Conservation (phyloP, 2,888 invertebrate species). For the Lasioglossum calceatum region DNA sequence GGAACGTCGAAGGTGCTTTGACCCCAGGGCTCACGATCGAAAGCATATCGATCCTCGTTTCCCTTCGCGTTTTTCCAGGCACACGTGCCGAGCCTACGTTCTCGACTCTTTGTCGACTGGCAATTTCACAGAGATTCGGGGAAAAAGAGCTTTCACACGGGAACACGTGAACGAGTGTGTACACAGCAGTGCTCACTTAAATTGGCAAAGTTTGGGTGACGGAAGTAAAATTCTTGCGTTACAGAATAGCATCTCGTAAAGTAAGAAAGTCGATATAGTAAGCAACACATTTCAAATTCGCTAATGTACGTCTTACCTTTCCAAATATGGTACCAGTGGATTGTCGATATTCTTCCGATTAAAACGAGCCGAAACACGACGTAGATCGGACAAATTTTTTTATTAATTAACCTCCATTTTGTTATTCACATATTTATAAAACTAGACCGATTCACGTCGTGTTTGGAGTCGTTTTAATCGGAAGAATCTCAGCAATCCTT, state of each 20-base stretch:
- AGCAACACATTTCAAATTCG: too few species aligned
- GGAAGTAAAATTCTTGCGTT: background rate
- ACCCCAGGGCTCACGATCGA: conserved; percentile 65
- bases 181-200: background rate
- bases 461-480: background rate
- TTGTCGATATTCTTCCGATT: too few species aligned
- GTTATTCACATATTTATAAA: background rate
- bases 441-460: background rate
- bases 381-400: too few species aligned
- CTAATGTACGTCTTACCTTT: background rate
- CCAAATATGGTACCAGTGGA: background rate
- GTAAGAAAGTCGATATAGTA: too few species aligned
- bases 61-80: conserved; percentile 24
- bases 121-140: background rate
- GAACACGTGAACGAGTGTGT: background rate
- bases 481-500: background rate
- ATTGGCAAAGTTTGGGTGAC: background rate
- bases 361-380: too few species aligned
- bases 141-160: background rate
- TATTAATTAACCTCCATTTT: too few species aligned
- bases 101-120: background rate
- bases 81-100: conserved; percentile 6
- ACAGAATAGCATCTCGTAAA: background rate
- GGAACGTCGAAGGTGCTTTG: conserved; percentile 62
- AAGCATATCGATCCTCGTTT: conserved; percentile 64